Percentiles rank a stretch among this genome's conserved stretches.
Evolutionary conservation across 1,140 invertebrate species (phyloP).

Genomic region (Marisa cornuarietis): DNA sequence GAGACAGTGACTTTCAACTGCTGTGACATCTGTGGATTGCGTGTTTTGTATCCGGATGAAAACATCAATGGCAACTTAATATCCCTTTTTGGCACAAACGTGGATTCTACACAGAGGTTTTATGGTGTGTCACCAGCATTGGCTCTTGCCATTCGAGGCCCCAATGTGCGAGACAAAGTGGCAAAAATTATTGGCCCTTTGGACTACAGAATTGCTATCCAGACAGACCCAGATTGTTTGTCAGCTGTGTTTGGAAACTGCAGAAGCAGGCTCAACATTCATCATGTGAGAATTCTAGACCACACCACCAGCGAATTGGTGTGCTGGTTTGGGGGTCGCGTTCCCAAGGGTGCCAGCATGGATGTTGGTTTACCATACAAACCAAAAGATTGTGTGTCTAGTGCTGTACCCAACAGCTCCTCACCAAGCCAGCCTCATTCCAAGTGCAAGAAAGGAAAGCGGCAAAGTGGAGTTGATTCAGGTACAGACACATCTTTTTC

Average conservation of each 20-base stretch:
- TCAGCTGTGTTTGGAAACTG: slow-evolving; percentile 58
- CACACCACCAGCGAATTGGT: slow-evolving; percentile 51
- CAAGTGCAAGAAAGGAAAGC: slow-evolving; percentile 39
- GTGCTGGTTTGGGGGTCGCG: slow-evolving; percentile 60
- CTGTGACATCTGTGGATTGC: slow-evolving; percentile 13
- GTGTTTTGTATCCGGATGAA: slow-evolving; percentile 8
- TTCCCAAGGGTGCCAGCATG: slow-evolving; percentile 49
- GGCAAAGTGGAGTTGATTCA: slow-evolving; percentile 14
- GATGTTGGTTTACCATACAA: slow-evolving; percentile 56
- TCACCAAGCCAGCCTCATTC: slow-evolving; percentile 31
- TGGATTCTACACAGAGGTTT: slow-evolving; percentile 10
- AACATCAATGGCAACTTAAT: neutral
- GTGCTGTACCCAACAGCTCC: neutral
- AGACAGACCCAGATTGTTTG: slow-evolving; percentile 61
- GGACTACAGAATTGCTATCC: slow-evolving; percentile 54
- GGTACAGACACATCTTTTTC: neutral
- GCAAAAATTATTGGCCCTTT: slow-evolving; percentile 54
- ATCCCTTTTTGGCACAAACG: slow-evolving; percentile 1
- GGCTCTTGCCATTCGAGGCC: slow-evolving; percentile 57
- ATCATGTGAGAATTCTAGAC: slow-evolving; percentile 50
- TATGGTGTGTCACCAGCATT: slow-evolving; percentile 55
- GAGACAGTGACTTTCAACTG: neutral
- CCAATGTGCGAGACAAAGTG: slow-evolving; percentile 37
- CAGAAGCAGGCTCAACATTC: slow-evolving; percentile 53
- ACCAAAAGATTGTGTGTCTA: slow-evolving; percentile 38